These are phyloP conservation scores for Aspidiotus rigidus DNA, from an alignment of 2,888 invertebrate species.

Conservation along the genomic window DNA sequence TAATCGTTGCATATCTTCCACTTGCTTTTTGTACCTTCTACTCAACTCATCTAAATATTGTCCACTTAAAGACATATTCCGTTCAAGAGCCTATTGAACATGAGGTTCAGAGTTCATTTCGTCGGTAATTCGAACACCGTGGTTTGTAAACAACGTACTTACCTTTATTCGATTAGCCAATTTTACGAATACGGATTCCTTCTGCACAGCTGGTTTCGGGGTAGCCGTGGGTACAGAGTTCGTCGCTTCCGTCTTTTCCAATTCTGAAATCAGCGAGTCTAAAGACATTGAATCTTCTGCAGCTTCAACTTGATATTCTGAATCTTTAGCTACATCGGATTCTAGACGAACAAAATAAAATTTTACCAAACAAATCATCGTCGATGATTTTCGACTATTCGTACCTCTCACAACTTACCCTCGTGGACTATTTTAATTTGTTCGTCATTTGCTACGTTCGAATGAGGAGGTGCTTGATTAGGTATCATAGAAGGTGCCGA, in stretches of 20 bases:
- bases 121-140: too few species aligned
- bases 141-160: slow-evolving; percentile 38
- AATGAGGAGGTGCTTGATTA: background rate
- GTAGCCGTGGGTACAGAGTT: slow-evolving; percentile 40
- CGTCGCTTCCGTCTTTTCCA: slow-evolving; percentile 35
- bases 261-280: slow-evolving; percentile 39
- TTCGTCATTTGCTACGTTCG: too few species aligned
- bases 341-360: too few species aligned
- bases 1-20: slow-evolving; percentile 84
- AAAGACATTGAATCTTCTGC: slow-evolving; percentile 36
- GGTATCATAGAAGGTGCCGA: background rate
- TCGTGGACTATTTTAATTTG: too few species aligned
- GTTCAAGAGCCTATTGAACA: slow-evolving; percentile 65
- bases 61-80: slow-evolving; percentile 92
- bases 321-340: too few species aligned
- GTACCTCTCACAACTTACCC: too few species aligned
- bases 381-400: too few species aligned
- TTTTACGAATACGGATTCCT: slow-evolving; percentile 91
- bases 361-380: too few species aligned
- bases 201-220: slow-evolving; percentile 45
- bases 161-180: slow-evolving; percentile 93
- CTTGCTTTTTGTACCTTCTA: slow-evolving; percentile 88
- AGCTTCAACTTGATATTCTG: slow-evolving; percentile 11
- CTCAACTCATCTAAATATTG: slow-evolving; percentile 95
- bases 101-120: too few species aligned